Base-by-base conservation (phyloP, 2,113 vertebrate genomes). In the Lamprotornis superbus region DNA sequence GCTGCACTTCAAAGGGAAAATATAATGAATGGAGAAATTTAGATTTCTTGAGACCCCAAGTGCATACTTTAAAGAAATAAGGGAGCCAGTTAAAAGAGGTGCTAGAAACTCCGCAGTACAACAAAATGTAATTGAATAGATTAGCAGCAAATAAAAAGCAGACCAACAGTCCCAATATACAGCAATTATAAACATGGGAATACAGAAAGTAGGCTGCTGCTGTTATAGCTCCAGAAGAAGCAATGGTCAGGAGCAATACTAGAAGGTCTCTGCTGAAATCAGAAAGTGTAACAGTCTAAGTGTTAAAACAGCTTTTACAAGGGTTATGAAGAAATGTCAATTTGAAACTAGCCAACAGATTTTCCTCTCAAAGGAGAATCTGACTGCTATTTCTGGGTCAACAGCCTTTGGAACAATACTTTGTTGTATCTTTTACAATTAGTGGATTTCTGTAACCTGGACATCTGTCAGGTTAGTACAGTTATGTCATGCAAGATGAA, bases 1-100 rank as follows among this genome's bases (percentile, higher is more conserved):
- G 60, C 92, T 91, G 53, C 16, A 93, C 87, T 93, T 94, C 93
- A 97, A 96, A 97, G 82, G 71, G 81, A 95, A 94, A 95, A 96
- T 82, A 90, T 94, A 95, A 95, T 64, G 76, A 87, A 83, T 37
- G 64, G 49, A 93, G 76, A 83, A 88, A 94, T 95, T 95, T 86
- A n/a, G 87, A 97, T 94, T 87, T 75, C 76, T 83, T 81, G 79
- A 90, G 81, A 91, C 63, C 78, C 40, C 92, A 89, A 93, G 89
- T 23, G 73, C 47, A 93, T 68, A 94, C 76, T 93, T 93, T 75
- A 93, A 96, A 96, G 90, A 82, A 95, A 65, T 88, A 81, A 83
- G 86, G 39, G 60, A 92, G 47, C 87, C 90, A 95, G 91, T 92
- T 89, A 96, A 89, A 93, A 96, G 95, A 94, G 56, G 92, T 68